Evolutionary conservation across 1,140 invertebrate genomes (phyloP).

Genomic region (Pogonomyrmex californicus): DNA sequence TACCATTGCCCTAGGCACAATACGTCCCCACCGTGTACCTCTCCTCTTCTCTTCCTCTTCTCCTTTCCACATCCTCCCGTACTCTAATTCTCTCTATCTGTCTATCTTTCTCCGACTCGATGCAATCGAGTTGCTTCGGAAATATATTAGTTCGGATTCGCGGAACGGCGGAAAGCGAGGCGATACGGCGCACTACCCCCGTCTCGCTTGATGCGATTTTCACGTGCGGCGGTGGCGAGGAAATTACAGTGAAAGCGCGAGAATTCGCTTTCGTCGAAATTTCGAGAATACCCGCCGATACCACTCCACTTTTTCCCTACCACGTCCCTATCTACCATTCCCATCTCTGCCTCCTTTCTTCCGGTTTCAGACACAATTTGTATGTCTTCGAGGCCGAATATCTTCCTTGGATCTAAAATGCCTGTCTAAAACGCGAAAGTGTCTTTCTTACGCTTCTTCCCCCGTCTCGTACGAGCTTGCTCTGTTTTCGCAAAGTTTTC

Average conservation of each 20-base stretch:
- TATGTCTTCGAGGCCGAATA: conserved; percentile 70
- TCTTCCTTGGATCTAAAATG: conserved; percentile 50
- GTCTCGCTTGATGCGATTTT: conserved; percentile 76
- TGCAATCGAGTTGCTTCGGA: conserved; percentile 80
- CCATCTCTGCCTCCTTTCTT: conserved; percentile 35
- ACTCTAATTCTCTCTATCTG: conserved; percentile 63
- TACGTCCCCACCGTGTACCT: conserved; percentile 61
- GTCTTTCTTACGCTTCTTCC: background rate
- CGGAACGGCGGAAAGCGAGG: conserved; percentile 77
- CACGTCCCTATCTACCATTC: conserved; percentile 24
- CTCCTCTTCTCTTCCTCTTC: background rate
- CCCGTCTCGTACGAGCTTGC: background rate
- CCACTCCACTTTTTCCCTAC: conserved; percentile 66
- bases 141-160: conserved; percentile 82
- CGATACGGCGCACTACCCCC: conserved; percentile 69
- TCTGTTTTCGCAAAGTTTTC: conserved; percentile 15
- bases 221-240: conserved; percentile 74
- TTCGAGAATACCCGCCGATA: conserved; percentile 73
- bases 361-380: conserved; percentile 74
- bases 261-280: conserved; percentile 80
- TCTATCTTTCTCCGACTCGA: conserved; percentile 68
- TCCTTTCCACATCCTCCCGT: background rate
- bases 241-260: conserved; percentile 81
- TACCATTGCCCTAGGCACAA: conserved; percentile 77
- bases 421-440: conserved; percentile 51